Percentiles rank a stretch among this genome's conserved stretches.
phyloP scores from a whole-genome alignment of 1,140 invertebrate genomes.

The Neoseiulus cucumeris region DNA sequence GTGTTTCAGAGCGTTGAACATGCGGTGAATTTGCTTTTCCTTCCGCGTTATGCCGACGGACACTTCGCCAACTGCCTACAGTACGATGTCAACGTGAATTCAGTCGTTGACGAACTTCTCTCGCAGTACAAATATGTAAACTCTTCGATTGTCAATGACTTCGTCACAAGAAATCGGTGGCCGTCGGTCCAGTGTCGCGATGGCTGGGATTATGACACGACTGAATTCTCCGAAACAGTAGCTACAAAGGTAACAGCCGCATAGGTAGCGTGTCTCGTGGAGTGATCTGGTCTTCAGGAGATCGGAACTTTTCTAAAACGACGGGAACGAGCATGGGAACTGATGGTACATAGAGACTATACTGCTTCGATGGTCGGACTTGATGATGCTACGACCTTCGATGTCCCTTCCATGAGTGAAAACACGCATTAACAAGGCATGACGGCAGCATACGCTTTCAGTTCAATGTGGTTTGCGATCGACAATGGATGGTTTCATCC shows the following conservation, averaged over 20 bases:
- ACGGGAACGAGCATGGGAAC: too few species aligned
- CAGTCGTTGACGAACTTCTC: neutral
- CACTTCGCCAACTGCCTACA: neutral
- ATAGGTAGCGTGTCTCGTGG: conserved; percentile 10
- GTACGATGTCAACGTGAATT: neutral
- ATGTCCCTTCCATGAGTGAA: conserved; percentile 1
- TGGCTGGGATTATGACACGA: conserved; percentile 27
- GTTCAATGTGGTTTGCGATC: conserved; percentile 43
- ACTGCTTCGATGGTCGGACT: too few species aligned
- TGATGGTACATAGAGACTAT: too few species aligned
- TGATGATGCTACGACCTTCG: neutral
- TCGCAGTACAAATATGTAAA: neutral
- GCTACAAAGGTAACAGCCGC: conserved; percentile 29
- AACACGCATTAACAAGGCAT: neutral
- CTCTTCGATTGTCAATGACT: neutral
- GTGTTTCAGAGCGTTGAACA: too few species aligned
- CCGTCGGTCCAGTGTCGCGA: conserved; percentile 21
- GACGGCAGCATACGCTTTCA: too few species aligned
- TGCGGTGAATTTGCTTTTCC: neutral
- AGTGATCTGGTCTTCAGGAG: neutral
- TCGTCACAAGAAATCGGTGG: conserved; percentile 24
- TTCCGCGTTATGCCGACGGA: neutral
- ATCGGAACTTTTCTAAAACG: too few species aligned
- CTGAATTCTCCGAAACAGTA: conserved; percentile 25
- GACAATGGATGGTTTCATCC: conserved; percentile 40